Percentiles rank a stretch among this genome's conserved stretches.
Evolutionary conservation across 1,140 invertebrate genomes (phyloP).

Genomic region (Zaprionus inermis): DNA sequence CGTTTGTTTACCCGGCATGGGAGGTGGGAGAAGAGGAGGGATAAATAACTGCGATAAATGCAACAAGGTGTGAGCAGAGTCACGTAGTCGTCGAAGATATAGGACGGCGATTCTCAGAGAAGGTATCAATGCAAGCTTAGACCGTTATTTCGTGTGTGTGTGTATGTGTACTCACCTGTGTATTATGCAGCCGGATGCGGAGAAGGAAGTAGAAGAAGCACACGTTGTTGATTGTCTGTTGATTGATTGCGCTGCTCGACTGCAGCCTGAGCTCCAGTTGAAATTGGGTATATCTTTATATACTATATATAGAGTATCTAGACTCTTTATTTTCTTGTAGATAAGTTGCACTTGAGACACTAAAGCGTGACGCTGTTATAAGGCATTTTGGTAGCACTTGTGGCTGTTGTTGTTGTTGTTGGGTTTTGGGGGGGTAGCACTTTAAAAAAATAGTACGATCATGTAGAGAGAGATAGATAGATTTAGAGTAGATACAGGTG

Average conservation of each 20-base stretch:
- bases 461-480: slow-evolving; percentile 14
- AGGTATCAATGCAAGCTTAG: neutral
- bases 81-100: slow-evolving; percentile 32
- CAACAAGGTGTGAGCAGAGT: slow-evolving; percentile 36
- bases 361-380: slow-evolving; percentile 76
- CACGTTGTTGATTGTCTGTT: slow-evolving; percentile 39
- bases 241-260: slow-evolving; percentile 1
- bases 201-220: neutral
- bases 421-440: slow-evolving; percentile 57
- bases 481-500: neutral
- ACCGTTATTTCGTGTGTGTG: too few relatives aligned
- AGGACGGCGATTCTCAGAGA: neutral
- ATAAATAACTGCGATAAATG: slow-evolving; percentile 34
- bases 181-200: slow-evolving; percentile 28
- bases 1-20: too few relatives aligned
- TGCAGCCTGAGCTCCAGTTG: too few relatives aligned
- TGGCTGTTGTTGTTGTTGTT: slow-evolving; percentile 33
- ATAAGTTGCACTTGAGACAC: slow-evolving; percentile 68
- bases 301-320: slow-evolving; percentile 16
- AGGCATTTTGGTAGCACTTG: slow-evolving; percentile 73
- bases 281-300: neutral
- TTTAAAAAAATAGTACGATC: slow-evolving; percentile 71
- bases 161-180: slow-evolving; percentile 32
- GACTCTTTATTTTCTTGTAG: neutral
- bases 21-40: neutral